Evolutionary conservation across 2,113 vertebrate species (phyloP).

Genomic region (Eonycteris spelaea): DNA sequence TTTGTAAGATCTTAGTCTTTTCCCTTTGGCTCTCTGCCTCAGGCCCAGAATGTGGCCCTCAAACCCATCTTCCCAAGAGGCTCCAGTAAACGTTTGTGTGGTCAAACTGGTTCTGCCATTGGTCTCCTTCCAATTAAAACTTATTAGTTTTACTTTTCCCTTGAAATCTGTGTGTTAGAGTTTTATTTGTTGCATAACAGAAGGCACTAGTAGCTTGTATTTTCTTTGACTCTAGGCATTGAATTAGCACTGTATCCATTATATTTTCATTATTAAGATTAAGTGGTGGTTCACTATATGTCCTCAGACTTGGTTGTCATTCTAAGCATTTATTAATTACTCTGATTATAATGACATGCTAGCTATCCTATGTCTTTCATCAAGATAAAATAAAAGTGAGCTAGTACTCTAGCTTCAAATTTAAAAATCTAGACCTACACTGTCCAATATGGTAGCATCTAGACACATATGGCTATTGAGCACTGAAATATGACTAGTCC

Average conservation of each 20-base stretch:
- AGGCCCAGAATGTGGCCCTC: slow-evolving; percentile 38
- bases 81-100: slow-evolving; percentile 53
- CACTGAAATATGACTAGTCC: background rate
- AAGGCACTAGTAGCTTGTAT: slow-evolving; percentile 54
- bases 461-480: background rate
- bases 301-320: slow-evolving; percentile 36
- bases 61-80: slow-evolving; percentile 46
- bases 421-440: slow-evolving; percentile 11
- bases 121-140: slow-evolving; percentile 69
- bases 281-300: slow-evolving; percentile 28
- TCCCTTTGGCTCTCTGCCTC: slow-evolving; percentile 45
- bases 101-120: slow-evolving; percentile 49
- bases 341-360: slow-evolving; percentile 29
- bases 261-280: slow-evolving; percentile 58
- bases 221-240: slow-evolving; percentile 55
- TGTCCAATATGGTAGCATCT: background rate
- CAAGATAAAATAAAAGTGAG: slow-evolving; percentile 46
- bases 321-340: slow-evolving; percentile 48
- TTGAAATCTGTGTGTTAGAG: slow-evolving; percentile 60
- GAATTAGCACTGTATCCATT: slow-evolving; percentile 40
- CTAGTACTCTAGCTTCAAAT: background rate
- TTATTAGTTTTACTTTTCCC: slow-evolving; percentile 73
- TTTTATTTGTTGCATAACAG: slow-evolving; percentile 63
- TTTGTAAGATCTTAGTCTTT: slow-evolving; percentile 49
- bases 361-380: background rate